A percentile compares a stretch with the other conserved stretches of the same genome.
phyloP scores from a whole-genome alignment of 1,140 invertebrate genomes.

The Drosophila trapezifrons region DNA sequence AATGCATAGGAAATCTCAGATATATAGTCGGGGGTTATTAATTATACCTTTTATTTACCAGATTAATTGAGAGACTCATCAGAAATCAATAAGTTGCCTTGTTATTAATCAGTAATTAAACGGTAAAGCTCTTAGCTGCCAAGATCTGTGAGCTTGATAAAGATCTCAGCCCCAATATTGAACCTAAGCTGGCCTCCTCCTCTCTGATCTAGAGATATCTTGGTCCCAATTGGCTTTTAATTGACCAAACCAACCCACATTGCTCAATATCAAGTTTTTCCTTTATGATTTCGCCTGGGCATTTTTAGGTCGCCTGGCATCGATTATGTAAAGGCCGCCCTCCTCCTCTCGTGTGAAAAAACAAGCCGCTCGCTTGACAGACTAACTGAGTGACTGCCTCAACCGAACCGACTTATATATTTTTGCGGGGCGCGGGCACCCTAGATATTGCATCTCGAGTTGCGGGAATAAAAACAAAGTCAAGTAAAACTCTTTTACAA shows the following conservation, averaged over 20 bases:
- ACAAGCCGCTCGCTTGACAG: constrained; percentile 18
- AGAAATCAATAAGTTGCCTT: constrained; percentile 9
- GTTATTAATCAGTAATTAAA: constrained; percentile 2
- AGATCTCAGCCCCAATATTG: not conserved
- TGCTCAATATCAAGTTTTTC: constrained; percentile 35
- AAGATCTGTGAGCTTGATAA: not conserved
- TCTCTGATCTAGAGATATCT: constrained; percentile 1
- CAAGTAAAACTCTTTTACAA: not conserved
- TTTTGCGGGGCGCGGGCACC: constrained; percentile 9
- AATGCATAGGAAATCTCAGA: not conserved
- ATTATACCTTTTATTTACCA: not conserved
- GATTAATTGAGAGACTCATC: constrained; percentile 3
- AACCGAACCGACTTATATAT: constrained; percentile 6
- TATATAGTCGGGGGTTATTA: not conserved
- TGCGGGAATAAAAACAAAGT: constrained; percentile 18
- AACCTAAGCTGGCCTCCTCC: not conserved
- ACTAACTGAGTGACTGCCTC: constrained; percentile 29
- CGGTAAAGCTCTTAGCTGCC: constrained; percentile 3
- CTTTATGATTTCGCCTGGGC: not conserved
- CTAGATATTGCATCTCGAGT: constrained; percentile 5
- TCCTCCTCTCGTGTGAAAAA: constrained; percentile 11
- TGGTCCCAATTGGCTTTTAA: constrained; percentile 36
- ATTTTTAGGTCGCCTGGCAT: constrained; percentile 30
- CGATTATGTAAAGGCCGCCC: constrained; percentile 34
- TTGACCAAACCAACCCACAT: constrained; percentile 23